Evolutionary conservation across 53 echinoderm and acorn worm genomes (phyloP), one percentile per base, ranked within the genome.

Genomic region (Luidia sarsii): DNA sequence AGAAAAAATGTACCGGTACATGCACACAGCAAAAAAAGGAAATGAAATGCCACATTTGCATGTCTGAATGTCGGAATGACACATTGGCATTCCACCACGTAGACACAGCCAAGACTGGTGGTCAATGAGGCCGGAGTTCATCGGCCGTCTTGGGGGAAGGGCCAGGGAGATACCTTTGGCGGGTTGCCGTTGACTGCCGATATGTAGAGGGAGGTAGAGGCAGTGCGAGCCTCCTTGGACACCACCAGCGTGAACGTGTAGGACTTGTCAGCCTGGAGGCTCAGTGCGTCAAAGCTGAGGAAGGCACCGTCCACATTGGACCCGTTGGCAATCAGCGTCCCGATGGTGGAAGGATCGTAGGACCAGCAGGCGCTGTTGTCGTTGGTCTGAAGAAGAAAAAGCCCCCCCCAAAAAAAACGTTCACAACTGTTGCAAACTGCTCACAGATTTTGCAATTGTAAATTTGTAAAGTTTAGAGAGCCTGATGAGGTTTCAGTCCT

Each of bases 281-380:
- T 85, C 75, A 86, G 56, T 5, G 95, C 91, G 28, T 92, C 91
- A 49, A 95, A 95, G 28, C 39, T 72, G 16, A 95, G 73, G n/a
- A 46, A 55, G n/a, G 88, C 65, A 22, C 62, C 48, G 19, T 60
- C 82, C 22, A 70, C 46, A 49, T 90, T 94, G 81, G 80, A 73
- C 0, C 46, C 64, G 39, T 88, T 87, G 39, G 86, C 29, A 57
- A 95, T 80, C 14, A 83, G 70, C 1, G 75, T 71, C 3, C 95
- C 95, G 35, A 91, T 63, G 15, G 64, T 28, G 39, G 81, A 86
- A 2, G 94, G 82, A 28, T 92, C 80, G 62, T 57, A 89, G 15
- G 95, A 95, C 88, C 89, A 95, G 50, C 95, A 95, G 19, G 91
- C 95, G 57, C 85, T 89, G 84, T 92, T 92, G 61, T 95, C 95